Evolutionary conservation across 2,113 vertebrate species (phyloP).

Genomic region (Hippopotamus amphibius): DNA sequence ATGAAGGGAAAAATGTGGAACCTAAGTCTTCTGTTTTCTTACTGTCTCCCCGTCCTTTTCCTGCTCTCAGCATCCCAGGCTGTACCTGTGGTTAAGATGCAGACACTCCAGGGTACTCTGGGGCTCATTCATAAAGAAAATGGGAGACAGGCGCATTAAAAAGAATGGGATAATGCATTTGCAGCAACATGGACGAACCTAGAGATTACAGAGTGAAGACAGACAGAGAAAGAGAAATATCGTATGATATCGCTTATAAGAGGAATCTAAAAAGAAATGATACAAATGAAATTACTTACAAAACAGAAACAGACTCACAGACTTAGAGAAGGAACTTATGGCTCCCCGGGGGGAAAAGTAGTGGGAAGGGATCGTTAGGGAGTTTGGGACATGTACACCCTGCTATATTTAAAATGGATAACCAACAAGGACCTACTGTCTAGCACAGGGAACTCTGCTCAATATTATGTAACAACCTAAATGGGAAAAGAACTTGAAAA

Average conservation of each 20-base stretch:
- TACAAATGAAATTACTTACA: background rate
- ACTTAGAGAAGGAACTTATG: background rate
- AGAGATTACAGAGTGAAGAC: background rate
- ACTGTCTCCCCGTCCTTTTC: background rate
- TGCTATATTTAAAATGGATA: background rate
- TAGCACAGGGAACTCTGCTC: background rate
- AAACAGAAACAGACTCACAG: background rate
- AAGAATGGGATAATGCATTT: background rate
- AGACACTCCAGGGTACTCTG: background rate
- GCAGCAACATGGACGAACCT: background rate
- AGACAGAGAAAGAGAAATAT: background rate
- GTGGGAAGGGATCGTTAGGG: background rate
- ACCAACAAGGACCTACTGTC: background rate
- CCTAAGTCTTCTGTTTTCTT: background rate
- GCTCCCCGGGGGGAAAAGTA: background rate
- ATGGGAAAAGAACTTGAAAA: background rate
- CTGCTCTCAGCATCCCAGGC: too few relatives aligned
- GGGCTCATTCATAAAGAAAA: background rate
- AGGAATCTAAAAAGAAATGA: background rate
- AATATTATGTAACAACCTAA: background rate
- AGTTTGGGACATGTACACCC: background rate
- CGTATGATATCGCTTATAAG: background rate
- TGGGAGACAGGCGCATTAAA: background rate
- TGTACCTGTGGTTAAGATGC: background rate
- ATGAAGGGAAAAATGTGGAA: accelerated